phyloP scores from a whole-genome alignment of 2,888 invertebrate species.

The Eupithecia centaureata region DNA sequence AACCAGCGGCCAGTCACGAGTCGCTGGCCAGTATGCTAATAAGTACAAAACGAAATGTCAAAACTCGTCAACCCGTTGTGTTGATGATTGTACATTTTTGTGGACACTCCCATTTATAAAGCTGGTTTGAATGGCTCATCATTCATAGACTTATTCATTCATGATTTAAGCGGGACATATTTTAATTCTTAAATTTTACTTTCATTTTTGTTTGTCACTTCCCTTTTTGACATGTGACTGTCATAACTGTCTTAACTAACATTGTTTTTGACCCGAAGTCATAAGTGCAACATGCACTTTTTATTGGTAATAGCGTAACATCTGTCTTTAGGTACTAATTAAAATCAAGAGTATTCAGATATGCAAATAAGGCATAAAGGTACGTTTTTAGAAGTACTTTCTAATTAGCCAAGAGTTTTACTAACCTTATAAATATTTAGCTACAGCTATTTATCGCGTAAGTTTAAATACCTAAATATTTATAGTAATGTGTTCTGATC shows the following conservation, averaged over 20 bases:
- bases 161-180: constrained; percentile 45
- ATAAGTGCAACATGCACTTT: neutral
- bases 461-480: too few relatives aligned
- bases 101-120: constrained; percentile 70
- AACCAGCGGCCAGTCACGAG: constrained; percentile 58
- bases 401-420: too few relatives aligned
- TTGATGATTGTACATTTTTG: constrained; percentile 77
- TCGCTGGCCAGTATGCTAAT: constrained; percentile 79
- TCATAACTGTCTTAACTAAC: constrained; percentile 1
- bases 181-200: constrained; percentile 36
- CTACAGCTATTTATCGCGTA: too few relatives aligned
- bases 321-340: neutral
- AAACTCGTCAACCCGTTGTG: constrained; percentile 61
- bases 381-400: too few relatives aligned
- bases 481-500: too few relatives aligned
- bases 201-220: constrained; percentile 32
- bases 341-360: neutral
- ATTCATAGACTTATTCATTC: constrained; percentile 56
- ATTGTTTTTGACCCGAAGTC: neutral
- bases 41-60: constrained; percentile 72
- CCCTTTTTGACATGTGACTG: constrained; percentile 14
- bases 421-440: too few relatives aligned
- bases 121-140: constrained; percentile 66
- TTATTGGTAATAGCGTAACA: neutral
- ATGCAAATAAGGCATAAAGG: neutral